phyloP scores from a whole-genome alignment of 2,888 invertebrate genomes.

The Hedya salicella region DNA sequence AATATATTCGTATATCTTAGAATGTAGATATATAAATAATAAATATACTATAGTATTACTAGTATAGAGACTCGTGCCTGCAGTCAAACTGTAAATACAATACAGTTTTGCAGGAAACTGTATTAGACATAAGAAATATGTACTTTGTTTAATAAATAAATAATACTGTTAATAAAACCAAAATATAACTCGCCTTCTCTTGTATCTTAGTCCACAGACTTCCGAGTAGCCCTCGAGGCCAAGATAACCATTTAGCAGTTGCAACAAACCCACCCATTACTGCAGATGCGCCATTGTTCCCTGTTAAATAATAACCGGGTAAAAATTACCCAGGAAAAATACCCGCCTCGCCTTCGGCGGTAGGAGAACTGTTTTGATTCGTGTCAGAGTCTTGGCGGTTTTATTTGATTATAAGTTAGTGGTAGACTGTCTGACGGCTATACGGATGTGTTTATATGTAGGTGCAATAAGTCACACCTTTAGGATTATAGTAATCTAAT shows the following conservation, averaged over 20 bases:
- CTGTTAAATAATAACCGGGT: conserved; percentile 73
- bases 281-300: conserved; percentile 70
- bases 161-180: background rate
- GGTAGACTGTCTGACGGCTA: background rate
- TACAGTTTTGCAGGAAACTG: too few relatives aligned
- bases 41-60: too few relatives aligned
- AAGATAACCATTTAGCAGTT: conserved; percentile 81
- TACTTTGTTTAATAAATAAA: too few relatives aligned
- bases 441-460: background rate
- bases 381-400: conserved; percentile 11
- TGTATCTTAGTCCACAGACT: conserved; percentile 52
- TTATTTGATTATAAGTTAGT: background rate
- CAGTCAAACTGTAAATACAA: too few relatives aligned
- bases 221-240: conserved; percentile 65
- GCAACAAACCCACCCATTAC: conserved; percentile 77
- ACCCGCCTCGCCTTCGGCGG: conserved; percentile 26
- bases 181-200: conserved; percentile 29
- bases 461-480: too few relatives aligned
- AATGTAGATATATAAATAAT: too few relatives aligned
- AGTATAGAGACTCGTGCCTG: too few relatives aligned
- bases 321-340: conserved; percentile 60
- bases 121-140: too few relatives aligned
- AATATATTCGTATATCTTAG: too few relatives aligned
- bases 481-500: too few relatives aligned
- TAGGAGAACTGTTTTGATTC: conserved; percentile 3